Evolutionary conservation across 2,888 invertebrate genomes (phyloP), one percentile per base, ranked within the genome.

Genomic region (Anoncus sp.): DNA sequence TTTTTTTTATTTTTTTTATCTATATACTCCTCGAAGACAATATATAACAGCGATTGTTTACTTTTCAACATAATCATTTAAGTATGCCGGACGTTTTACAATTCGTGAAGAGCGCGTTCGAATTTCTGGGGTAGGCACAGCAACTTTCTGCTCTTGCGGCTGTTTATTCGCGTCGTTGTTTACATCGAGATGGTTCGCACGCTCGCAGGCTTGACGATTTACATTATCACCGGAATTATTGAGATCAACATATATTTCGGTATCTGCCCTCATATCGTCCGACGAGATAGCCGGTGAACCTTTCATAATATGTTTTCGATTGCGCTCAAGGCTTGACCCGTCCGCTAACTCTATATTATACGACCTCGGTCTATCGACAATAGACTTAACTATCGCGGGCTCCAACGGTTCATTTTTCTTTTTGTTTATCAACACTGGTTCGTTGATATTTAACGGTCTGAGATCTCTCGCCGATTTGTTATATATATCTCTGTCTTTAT

Each of bases 401-500:
- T 45, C 45, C 45, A 45, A 45, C 16, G 45, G 45, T 45, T 45
- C 45, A 45, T 45, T 45, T 45, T 3, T 45, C 18, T 16, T 4
- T 18, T 45, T 45, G 16, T 12, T 16, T 45, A 45, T 45, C 16
- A 45, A 16, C 16, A 45, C 45, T 45, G 45, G 16, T 45, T 45
- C 45, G 45, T 45, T 45, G 5, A 45, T 18, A 2, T 16, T 45
- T 16, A 45, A 16, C 3, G 45, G 16, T 45, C 45, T 45, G 45
- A 45, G 45, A 45, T 45, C 45, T 45, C 18, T 45, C 18, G 45
- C 45, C 18, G 45, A 45, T 45, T 16, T 45, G 18, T 45, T 45
- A 45, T 45, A 45, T 16, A 16, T 45, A 6, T 18, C 16, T 45
- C 16, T 16, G 9, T 45, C 45, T 18, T 45, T 45, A 45, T 45